Conservation (phyloP, 2,797 vertebrate species). For the Takifugu rubripes region DNA sequence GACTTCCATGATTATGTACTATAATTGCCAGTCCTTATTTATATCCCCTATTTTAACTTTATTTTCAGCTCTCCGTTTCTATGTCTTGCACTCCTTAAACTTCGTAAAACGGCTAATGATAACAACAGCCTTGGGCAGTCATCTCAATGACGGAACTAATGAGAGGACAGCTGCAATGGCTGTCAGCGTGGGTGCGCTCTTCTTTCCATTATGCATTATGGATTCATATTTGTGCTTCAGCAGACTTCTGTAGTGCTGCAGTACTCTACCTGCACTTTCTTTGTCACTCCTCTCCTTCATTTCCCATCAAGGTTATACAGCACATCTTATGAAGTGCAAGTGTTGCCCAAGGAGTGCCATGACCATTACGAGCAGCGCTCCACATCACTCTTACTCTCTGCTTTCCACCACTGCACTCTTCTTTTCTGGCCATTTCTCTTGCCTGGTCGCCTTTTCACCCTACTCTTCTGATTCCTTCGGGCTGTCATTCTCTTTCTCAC, state of each 20-base stretch:
- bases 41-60: slow-evolving; percentile 1
- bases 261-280: slow-evolving; percentile 2
- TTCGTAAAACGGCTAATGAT: slow-evolving; percentile 47
- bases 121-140: slow-evolving; percentile 53
- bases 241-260: slow-evolving; percentile 16
- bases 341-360: slow-evolving; percentile 35
- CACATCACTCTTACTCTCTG: slow-evolving; percentile 27
- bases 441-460: background rate
- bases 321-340: slow-evolving; percentile 45
- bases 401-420: slow-evolving; percentile 8
- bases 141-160: slow-evolving; percentile 57
- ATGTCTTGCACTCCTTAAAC: slow-evolving; percentile 22
- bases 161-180: slow-evolving; percentile 43
- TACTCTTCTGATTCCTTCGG: slow-evolving; percentile 23
- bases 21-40: slow-evolving; percentile 1
- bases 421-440: slow-evolving; percentile 11
- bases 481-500: slow-evolving; percentile 39
- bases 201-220: slow-evolving; percentile 41
- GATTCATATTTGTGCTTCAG: slow-evolving; percentile 27
- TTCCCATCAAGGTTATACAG: slow-evolving; percentile 34
- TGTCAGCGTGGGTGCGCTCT: slow-evolving; percentile 26
- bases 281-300: slow-evolving; percentile 20
- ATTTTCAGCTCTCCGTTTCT: background rate
- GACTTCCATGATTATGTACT: slow-evolving; percentile 3
- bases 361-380: slow-evolving; percentile 31